Conservation (phyloP, 1,140 invertebrate genomes). For the Helicoverpa armigera region DNA sequence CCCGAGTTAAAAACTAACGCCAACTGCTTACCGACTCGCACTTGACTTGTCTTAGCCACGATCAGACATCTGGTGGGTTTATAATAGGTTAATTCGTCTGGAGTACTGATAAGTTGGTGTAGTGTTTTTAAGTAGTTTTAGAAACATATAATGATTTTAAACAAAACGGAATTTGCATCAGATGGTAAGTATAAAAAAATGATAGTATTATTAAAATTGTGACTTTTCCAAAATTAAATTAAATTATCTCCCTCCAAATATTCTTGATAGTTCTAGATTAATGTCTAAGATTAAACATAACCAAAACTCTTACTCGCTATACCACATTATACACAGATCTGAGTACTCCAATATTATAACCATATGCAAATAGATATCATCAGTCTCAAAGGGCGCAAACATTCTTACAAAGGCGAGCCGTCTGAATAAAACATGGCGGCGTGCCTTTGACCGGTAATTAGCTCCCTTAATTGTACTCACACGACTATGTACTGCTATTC, state of each 20-base stretch:
- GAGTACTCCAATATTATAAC: constrained; percentile 25
- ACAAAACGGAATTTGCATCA: too few species aligned
- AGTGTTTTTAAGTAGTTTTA: too few species aligned
- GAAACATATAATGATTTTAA: too few species aligned
- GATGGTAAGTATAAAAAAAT: too few species aligned
- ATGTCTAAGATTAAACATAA: too few species aligned
- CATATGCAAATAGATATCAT: constrained; percentile 34
- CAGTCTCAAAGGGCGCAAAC: constrained; percentile 31
- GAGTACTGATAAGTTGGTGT: too few species aligned
- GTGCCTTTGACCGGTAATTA: constrained; percentile 40
- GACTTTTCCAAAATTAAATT: too few species aligned
- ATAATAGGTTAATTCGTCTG: background rate
- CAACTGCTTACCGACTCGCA: constrained; percentile 28
- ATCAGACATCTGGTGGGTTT: background rate
- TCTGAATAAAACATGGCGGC: constrained; percentile 29
- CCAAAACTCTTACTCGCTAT: background rate
- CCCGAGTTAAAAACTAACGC: constrained; percentile 34
- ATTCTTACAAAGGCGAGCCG: constrained; percentile 17
- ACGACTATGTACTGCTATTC: background rate
- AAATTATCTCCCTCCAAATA: too few species aligned
- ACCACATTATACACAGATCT: background rate
- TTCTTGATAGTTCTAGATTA: too few species aligned
- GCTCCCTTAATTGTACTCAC: constrained; percentile 35
- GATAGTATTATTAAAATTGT: too few species aligned
- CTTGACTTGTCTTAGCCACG: background rate